phyloP scores from a whole-genome alignment of 2,888 invertebrate genomes.

The Subacronicta megacephala region DNA sequence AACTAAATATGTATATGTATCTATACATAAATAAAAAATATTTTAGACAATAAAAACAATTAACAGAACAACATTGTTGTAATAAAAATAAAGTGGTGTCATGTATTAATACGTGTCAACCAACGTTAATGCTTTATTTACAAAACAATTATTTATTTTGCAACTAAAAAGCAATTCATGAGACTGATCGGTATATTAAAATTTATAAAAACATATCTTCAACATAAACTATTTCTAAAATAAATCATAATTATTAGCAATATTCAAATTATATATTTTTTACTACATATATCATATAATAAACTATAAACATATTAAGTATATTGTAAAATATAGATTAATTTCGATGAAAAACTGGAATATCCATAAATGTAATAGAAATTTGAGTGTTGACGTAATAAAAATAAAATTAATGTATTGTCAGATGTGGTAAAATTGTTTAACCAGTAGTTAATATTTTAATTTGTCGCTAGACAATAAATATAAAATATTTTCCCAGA shows the following conservation, averaged over 20 bases:
- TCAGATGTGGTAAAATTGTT: too few relatives aligned
- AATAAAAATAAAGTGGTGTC: slow-evolving; percentile 83
- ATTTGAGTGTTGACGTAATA: too few relatives aligned
- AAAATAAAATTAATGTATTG: too few relatives aligned
- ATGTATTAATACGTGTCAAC: slow-evolving; percentile 75
- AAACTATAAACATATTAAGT: neutral
- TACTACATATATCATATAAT: too few relatives aligned
- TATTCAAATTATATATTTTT: slow-evolving; percentile 32
- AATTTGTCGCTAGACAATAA: too few relatives aligned
- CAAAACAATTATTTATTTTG: slow-evolving; percentile 71
- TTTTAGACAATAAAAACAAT: slow-evolving; percentile 75
- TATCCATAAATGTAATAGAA: too few relatives aligned
- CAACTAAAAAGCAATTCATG: slow-evolving; percentile 68
- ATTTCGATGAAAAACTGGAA: slow-evolving; percentile 9
- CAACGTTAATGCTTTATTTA: slow-evolving; percentile 72
- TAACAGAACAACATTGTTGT: slow-evolving; percentile 75
- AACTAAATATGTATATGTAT: slow-evolving; percentile 66
- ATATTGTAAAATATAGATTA: too few relatives aligned
- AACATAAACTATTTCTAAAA: slow-evolving; percentile 26
- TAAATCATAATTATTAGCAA: slow-evolving; percentile 41
- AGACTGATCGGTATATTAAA: slow-evolving; percentile 11
- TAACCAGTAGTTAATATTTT: too few relatives aligned
- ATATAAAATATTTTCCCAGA: too few relatives aligned
- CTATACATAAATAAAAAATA: slow-evolving; percentile 77
- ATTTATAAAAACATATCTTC: slow-evolving; percentile 22